Conservation (phyloP, 2,888 invertebrate genomes). For the Trissoscelio sp. region DNA sequence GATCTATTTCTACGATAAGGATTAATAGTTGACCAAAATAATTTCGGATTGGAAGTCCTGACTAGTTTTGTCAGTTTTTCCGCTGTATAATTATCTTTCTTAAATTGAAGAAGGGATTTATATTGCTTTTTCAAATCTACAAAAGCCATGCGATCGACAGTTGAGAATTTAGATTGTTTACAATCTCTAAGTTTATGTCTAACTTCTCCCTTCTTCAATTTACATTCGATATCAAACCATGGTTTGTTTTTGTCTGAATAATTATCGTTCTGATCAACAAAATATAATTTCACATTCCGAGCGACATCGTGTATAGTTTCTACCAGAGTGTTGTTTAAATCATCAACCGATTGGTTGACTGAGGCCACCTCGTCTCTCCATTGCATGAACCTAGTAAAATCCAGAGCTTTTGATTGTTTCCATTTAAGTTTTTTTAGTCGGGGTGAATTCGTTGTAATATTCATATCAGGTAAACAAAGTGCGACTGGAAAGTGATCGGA, state of each 20-base stretch:
- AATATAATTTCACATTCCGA: not conserved
- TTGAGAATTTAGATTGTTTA: not conserved
- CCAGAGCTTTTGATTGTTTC: not conserved
- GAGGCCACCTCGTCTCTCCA: too few relatives aligned
- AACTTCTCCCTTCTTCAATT: not conserved
- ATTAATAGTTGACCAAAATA: not conserved
- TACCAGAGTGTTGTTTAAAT: not conserved
- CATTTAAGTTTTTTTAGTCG: not conserved
- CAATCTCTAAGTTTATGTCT: not conserved
- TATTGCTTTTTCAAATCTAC: not conserved
- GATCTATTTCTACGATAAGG: too few relatives aligned
- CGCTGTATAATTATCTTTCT: too few relatives aligned
- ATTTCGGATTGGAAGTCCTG: too few relatives aligned
- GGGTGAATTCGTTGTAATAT: not conserved
- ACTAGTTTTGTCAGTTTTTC: too few relatives aligned
- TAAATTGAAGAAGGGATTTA: not conserved
- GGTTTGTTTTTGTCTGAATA: not conserved
- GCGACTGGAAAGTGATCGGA: constrained; percentile 4
- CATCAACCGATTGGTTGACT: too few relatives aligned
- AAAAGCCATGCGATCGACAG: not conserved
- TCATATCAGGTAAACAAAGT: not conserved
- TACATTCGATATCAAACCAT: not conserved
- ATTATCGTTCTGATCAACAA: not conserved
- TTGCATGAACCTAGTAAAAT: not conserved
- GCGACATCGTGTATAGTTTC: not conserved